Percentiles rank a stretch among this genome's conserved stretches.
These are phyloP conservation scores for Pedetes capensis DNA, from an alignment of 2,113 vertebrate genomes.

Conservation along the genomic window DNA sequence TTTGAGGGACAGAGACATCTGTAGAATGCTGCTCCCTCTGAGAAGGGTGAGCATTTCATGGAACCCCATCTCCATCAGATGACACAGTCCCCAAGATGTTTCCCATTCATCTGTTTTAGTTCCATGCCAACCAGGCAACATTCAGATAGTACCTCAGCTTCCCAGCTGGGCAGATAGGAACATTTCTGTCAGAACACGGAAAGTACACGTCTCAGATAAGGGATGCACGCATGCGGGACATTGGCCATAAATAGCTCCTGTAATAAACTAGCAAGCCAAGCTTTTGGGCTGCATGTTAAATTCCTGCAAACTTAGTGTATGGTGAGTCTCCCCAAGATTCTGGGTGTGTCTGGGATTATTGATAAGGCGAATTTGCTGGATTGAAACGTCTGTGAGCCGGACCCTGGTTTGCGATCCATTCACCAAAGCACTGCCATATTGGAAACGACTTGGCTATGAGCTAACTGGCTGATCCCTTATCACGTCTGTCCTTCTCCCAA, in stretches of 20 bases:
- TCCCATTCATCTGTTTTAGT: not conserved
- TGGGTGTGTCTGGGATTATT: not conserved
- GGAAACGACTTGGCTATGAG: not conserved
- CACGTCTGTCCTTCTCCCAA: not conserved
- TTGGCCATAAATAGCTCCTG: not conserved
- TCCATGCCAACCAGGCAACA: not conserved
- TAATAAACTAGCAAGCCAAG: not conserved
- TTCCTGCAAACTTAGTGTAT: not conserved
- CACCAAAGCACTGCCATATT: not conserved
- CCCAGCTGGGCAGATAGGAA: not conserved
- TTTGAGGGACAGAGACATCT: not conserved
- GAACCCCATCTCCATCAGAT: not conserved
- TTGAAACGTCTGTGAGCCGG: not conserved
- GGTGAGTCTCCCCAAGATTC: not conserved
- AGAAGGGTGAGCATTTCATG: not conserved
- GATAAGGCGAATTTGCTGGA: not conserved
- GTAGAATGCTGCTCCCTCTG: not conserved
- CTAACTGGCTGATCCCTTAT: not conserved
- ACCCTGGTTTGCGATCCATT: not conserved
- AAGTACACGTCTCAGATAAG: not conserved
- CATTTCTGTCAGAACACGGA: not conserved
- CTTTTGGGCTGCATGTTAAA: not conserved
- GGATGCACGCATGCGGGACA: not conserved
- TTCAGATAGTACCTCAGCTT: not conserved
- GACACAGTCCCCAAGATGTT: not conserved